phyloP scores from a whole-genome alignment of 2,797 vertebrate species.

The Fundulus diaphanus region DNA sequence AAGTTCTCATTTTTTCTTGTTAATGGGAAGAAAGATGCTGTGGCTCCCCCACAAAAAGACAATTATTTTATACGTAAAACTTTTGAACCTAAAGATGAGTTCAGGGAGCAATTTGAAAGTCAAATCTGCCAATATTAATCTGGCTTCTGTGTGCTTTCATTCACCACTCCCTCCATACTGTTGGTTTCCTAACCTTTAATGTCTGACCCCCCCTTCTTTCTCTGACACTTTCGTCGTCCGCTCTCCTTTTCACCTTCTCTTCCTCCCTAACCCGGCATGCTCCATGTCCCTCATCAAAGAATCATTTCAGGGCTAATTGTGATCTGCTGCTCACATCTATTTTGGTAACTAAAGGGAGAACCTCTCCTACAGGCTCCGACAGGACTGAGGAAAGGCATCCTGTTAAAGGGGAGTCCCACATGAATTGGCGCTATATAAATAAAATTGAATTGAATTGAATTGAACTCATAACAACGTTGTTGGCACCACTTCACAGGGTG shows the following conservation, averaged over 20 bases:
- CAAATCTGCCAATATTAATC: conserved; percentile 8
- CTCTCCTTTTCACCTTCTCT: conserved; percentile 3
- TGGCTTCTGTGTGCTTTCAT: conserved; percentile 12
- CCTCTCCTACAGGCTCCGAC: conserved; percentile 9
- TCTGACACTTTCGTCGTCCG: conserved; percentile 16
- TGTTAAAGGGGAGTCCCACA: too few species aligned
- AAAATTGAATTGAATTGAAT: too few species aligned
- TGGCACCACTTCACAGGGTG: too few species aligned
- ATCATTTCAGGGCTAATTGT: conserved; percentile 54
- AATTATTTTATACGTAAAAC: neutral
- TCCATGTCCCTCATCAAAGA: conserved; percentile 50
- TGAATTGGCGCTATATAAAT: too few species aligned
- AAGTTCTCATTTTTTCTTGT: conserved; percentile 18
- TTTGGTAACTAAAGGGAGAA: conserved; percentile 64
- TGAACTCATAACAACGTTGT: too few species aligned
- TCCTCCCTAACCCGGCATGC: conserved; percentile 39
- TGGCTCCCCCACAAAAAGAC: conserved; percentile 16
- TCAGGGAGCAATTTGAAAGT: conserved; percentile 14
- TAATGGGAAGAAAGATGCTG: conserved; percentile 27
- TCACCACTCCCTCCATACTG: neutral
- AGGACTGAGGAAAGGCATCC: conserved; percentile 72
- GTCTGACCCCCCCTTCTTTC: conserved; percentile 19
- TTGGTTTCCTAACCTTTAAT: conserved; percentile 34
- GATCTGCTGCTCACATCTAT: conserved; percentile 59
- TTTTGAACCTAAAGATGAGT: conserved; percentile 1